phyloP scores from a whole-genome alignment of 2,113 vertebrate genomes.

The Daphoenositta chrysoptera region DNA sequence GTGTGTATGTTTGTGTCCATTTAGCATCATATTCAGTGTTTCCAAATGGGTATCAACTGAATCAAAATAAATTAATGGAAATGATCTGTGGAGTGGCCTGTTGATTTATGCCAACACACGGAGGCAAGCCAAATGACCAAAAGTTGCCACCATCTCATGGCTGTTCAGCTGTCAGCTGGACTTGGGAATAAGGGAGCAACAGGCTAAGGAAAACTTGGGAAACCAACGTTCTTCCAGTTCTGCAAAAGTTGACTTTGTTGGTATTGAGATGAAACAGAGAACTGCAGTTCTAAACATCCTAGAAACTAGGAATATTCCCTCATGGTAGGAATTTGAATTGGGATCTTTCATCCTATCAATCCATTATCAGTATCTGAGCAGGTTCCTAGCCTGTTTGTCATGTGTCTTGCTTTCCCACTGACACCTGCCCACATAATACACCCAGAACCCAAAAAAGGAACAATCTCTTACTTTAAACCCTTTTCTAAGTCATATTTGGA shows the following conservation, averaged over 20 bases:
- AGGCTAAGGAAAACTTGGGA: not conserved
- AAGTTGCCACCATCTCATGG: not conserved
- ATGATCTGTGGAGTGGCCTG: not conserved
- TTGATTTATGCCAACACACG: not conserved
- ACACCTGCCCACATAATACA: not conserved
- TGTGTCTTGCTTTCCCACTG: not conserved
- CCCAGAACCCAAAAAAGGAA: not conserved
- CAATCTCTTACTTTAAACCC: not conserved
- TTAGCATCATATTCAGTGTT: constrained; percentile 5
- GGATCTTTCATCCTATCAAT: not conserved
- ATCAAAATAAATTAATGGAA: constrained; percentile 37
- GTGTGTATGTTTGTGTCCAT: not conserved
- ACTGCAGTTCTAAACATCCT: not conserved
- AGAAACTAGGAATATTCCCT: not conserved
- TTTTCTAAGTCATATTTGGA: not conserved
- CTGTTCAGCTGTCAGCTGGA: not conserved
- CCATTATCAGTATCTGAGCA: not conserved
- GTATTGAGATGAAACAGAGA: not conserved
- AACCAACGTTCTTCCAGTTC: not conserved
- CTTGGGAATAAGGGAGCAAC: not conserved
- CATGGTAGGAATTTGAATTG: not conserved
- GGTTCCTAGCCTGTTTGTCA: not conserved
- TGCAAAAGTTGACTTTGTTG: not conserved
- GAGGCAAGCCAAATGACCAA: not conserved
- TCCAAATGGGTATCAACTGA: not conserved